These are phyloP conservation scores for Haemorhous mexicanus DNA, from an alignment of 2,113 vertebrate species.

Conservation along the genomic window DNA sequence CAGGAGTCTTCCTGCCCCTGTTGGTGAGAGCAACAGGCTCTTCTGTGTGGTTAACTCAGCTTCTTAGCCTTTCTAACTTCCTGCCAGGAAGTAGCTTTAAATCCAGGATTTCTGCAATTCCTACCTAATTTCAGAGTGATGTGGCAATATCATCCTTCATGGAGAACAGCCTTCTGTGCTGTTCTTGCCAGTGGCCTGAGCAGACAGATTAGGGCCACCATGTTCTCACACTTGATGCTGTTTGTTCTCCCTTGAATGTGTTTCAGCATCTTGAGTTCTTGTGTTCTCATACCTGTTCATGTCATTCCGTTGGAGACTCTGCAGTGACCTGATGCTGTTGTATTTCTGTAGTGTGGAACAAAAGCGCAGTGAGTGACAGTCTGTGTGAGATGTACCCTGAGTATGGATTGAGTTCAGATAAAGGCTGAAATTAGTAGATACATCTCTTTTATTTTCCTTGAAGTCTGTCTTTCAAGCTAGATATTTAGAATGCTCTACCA, in stretches of 20 bases:
- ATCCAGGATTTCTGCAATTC: background rate
- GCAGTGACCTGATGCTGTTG: background rate
- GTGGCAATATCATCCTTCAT: background rate
- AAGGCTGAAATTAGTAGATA: background rate
- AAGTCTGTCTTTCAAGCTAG: background rate
- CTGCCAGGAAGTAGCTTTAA: slow-evolving; percentile 12
- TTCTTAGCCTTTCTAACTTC: background rate
- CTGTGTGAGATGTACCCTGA: background rate
- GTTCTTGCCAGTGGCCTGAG: background rate
- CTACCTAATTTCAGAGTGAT: background rate
- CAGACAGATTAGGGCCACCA: background rate
- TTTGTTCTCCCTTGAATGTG: background rate
- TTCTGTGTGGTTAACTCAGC: background rate
- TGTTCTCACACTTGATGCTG: background rate
- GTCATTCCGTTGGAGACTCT: background rate
- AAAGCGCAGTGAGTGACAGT: background rate
- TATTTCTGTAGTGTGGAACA: background rate
- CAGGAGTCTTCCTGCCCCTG: background rate
- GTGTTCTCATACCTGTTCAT: background rate
- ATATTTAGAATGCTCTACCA: background rate
- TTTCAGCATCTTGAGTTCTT: background rate
- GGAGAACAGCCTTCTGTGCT: background rate
- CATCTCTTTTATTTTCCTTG: background rate
- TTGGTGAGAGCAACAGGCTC: background rate
- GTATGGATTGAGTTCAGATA: background rate